A percentile compares a stretch with the other conserved stretches of the same genome.
These are phyloP conservation scores for Merluccius polli DNA, from an alignment of 2,797 vertebrate genomes.

Conservation along the genomic window DNA sequence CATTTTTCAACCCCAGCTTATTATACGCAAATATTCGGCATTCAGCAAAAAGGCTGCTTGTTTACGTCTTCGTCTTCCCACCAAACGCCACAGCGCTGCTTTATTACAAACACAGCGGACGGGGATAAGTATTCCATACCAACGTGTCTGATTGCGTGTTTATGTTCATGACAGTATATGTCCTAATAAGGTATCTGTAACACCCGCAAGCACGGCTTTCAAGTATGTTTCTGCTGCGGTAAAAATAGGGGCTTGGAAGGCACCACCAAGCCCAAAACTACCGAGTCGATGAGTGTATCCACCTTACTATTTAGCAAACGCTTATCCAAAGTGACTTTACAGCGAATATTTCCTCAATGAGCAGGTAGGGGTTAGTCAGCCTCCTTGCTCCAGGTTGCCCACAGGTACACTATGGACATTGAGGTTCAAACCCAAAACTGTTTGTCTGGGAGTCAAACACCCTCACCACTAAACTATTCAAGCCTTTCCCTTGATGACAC, in stretches of 20 bases:
- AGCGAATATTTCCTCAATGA: neutral
- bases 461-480: neutral
- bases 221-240: neutral
- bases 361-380: neutral
- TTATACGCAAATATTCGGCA: neutral
- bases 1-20: neutral
- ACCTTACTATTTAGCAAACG: neutral
- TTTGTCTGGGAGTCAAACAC: neutral
- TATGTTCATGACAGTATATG: neutral
- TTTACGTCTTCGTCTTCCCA: neutral
- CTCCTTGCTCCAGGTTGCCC: neutral
- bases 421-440: neutral
- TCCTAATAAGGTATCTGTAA: neutral
- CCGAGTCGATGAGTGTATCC: no score
- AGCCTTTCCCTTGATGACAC: neutral
- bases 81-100: neutral
- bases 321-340: neutral
- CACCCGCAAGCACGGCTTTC: neutral
- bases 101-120: neutral
- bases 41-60: neutral
- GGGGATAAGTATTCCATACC: neutral
- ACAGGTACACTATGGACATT: neutral
- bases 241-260: no score
- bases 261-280: no score
- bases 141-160: neutral